Base-by-base conservation (phyloP, 2,113 vertebrate genomes). In the Rana temporaria region DNA sequence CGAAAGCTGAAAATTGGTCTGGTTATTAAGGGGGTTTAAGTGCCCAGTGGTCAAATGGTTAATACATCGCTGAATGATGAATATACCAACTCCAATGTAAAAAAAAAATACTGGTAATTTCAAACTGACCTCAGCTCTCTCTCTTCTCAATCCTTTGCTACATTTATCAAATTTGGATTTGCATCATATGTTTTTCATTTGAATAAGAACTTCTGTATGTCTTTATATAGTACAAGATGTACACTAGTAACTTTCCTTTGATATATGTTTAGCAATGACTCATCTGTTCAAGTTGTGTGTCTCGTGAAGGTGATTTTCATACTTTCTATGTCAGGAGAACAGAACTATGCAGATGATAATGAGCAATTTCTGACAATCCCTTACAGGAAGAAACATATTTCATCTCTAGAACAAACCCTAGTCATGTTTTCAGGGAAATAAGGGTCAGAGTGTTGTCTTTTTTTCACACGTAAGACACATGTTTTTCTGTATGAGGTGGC, bases 321-420 rank as follows among this genome's bases (percentile, higher is more conserved):
- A 70, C 42, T 24, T 70, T n/a, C 48, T 42, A 48, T 19, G 34
- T 70, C 16, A 30, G 3, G 26, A 30, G 26, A 30, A 30, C 26
- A 30, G 26, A 48, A 15, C 15, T 20, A 69, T 20, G 32, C 66
- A 69, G 19, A 70, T 48, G 38, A 70, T 12, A 52, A 70, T 34
- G 67, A 42, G 32, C 63, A 32, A 32, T 66, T 52, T 42, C 76
- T 55, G 63, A 78, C 24, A 34, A 66, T 48, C 52, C 74, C 60
- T 6, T n/a, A 34, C 34, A 34, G 67, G 34, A 30, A 70, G 34
- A 57, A 7, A 73, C 20, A 53, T 30, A 73, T 73, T 32, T 73
- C 22, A 73, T 57, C 22, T 72, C 16, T 72, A 56, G 1, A 30
- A 30, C 52, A 72, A 56, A 48, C 11, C 66, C 42, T 24, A 19